Conservation (phyloP, 2,888 invertebrate genomes). For the Agonum fuliginosum region DNA sequence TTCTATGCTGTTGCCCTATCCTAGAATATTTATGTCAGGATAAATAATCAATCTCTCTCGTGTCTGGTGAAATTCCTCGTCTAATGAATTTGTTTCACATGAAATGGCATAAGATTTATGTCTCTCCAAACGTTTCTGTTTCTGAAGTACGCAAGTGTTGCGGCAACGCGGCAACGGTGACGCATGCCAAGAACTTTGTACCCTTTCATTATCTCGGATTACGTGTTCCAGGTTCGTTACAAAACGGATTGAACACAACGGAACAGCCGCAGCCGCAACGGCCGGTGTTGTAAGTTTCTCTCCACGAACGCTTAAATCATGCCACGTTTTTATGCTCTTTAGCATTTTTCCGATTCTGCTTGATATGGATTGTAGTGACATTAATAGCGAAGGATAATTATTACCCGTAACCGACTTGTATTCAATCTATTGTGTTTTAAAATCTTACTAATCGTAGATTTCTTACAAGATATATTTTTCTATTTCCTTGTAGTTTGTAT, state of each 20-base stretch:
- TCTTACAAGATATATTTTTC: conserved; percentile 18
- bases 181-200: conserved; percentile 40
- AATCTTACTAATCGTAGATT: background rate
- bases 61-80: no score
- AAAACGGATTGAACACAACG: conserved; percentile 21
- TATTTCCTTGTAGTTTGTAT: conserved; percentile 10
- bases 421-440: conserved; percentile 16
- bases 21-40: no score
- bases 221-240: conserved; percentile 41
- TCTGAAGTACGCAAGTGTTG: conserved; percentile 35
- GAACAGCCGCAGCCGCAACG: background rate
- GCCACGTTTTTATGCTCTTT: conserved; percentile 39
- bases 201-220: conserved; percentile 41
- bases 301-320: conserved; percentile 46
- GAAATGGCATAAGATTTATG: no score
- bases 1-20: no score
- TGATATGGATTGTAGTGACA: conserved; percentile 44
- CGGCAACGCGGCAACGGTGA: conserved; percentile 17
- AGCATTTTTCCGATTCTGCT: conserved; percentile 39
- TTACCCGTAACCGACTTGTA: conserved; percentile 3
- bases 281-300: conserved; percentile 28
- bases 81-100: no score
- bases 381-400: conserved; percentile 38
- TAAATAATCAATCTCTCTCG: no score
- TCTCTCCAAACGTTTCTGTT: no score